A percentile compares a stretch with the other conserved stretches of the same genome.
phyloP scores from a whole-genome alignment of 2,797 vertebrate genomes.

The Helicolenus hilgendorfi region DNA sequence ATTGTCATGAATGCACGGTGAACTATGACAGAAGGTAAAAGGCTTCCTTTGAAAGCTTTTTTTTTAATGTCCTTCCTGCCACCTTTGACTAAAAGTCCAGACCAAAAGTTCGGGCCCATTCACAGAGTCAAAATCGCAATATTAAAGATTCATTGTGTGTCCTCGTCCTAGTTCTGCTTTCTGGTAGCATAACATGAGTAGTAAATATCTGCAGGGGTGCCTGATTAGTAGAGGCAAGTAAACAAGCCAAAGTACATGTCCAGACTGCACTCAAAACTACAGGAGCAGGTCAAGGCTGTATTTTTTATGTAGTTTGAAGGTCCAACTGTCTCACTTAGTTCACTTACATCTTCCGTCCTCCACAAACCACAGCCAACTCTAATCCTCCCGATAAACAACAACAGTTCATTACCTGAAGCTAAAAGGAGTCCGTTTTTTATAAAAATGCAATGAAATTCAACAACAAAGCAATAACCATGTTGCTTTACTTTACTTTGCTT shows the following conservation, averaged over 20 bases:
- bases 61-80: neutral
- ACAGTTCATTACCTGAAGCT: neutral
- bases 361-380: neutral
- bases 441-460: slow-evolving; percentile 31
- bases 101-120: neutral
- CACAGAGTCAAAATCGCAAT: neutral
- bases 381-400: neutral
- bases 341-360: neutral
- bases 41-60: neutral
- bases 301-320: neutral
- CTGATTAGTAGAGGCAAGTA: slow-evolving; percentile 32
- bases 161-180: slow-evolving; percentile 1
- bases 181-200: neutral
- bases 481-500: slow-evolving; percentile 16
- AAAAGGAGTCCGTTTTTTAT: neutral
- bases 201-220: slow-evolving; percentile 27
- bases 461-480: slow-evolving; percentile 46
- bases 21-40: slow-evolving; percentile 2
- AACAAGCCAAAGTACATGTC: slow-evolving; percentile 25
- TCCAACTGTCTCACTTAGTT: slow-evolving; percentile 2
- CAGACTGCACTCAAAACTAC: slow-evolving; percentile 15
- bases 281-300: neutral
- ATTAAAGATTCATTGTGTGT: slow-evolving; percentile 18
- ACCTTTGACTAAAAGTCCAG: neutral
- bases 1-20: neutral